A percentile compares a stretch with the other conserved stretches of the same genome.
These are phyloP conservation scores for Heteromurus nitidus DNA, from an alignment of 2,888 invertebrate species.

Conservation along the genomic window DNA sequence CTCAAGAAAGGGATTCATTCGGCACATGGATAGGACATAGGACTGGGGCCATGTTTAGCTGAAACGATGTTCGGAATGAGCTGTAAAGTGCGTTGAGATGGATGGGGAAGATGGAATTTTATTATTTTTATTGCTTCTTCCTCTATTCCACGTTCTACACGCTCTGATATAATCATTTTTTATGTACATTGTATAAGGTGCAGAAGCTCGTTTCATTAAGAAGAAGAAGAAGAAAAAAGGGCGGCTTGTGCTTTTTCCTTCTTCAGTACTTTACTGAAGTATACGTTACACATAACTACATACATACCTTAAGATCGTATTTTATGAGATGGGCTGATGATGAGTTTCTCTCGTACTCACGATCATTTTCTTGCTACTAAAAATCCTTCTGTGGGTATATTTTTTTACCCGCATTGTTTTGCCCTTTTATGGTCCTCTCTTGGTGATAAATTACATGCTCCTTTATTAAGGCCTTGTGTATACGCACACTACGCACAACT, in stretches of 20 bases:
- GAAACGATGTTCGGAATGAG: slow-evolving; percentile 45
- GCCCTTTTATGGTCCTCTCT: slow-evolving; percentile 54
- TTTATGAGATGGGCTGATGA: slow-evolving; percentile 54
- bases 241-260: slow-evolving; percentile 36
- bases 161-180: slow-evolving; percentile 8
- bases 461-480: slow-evolving; percentile 55
- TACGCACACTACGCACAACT: too few relatives aligned
- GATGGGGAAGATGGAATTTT: slow-evolving; percentile 41
- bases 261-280: not conserved
- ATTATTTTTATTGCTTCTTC: slow-evolving; percentile 50
- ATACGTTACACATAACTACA: slow-evolving; percentile 8
- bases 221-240: slow-evolving; percentile 16
- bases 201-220: slow-evolving; percentile 55
- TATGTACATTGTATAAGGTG: slow-evolving; percentile 34
- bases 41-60: slow-evolving; percentile 20
- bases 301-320: slow-evolving; percentile 23
- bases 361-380: not conserved
- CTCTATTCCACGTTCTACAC: not conserved
- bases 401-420: slow-evolving; percentile 59
- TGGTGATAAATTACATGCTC: slow-evolving; percentile 60
- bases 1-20: slow-evolving; percentile 1
- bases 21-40: not conserved
- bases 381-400: slow-evolving; percentile 35
- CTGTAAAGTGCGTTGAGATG: slow-evolving; percentile 33
- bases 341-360: slow-evolving; percentile 33